Base-by-base conservation (phyloP, 2,888 invertebrate genomes). In the Melanostoma mellinum region DNA sequence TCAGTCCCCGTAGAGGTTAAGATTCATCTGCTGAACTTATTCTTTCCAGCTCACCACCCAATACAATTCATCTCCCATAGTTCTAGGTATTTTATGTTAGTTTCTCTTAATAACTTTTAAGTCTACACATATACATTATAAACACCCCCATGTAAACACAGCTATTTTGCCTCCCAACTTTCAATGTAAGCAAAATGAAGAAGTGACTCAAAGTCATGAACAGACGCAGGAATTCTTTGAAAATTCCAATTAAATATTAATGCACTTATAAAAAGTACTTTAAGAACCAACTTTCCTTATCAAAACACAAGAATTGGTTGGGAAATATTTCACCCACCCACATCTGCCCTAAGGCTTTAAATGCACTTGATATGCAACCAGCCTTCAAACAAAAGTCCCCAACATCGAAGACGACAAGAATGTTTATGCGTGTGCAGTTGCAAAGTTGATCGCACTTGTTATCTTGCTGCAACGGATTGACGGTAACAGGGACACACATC, bases 381-480 rank as follows among this genome's bases (percentile, higher is more conserved):
- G 42, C 42, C 42, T 42, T 42, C 3, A 42, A 42, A 42, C 42
- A 42, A 42, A 42, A 42, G n/a, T 42, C 42, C 8, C 4, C 42
- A 42, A 42, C 42, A 8, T 42, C 8, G n/a, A 0, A 44, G 2
- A 3, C 32, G 55, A 60, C 65, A 72, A 55, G 42, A 73, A 60
- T 61, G 67, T 38, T 40, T 20, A 20, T 56, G 56, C 61, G 73
- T 67, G 65, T 72, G 60, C 53, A 60, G 38, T 67, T 65, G 78
- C 53, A 72, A 68, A 73, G 78, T 73, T 68, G 78, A 78, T 78
- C 67, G 73, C 67, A 73, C 73, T 79, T 78, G 60, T 61, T 73
- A 68, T 73, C 73, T 46, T 38, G 38, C 67, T 60, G 72, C 52
- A 53, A 67, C 60, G 58, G 53, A 52, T 72, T 72, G 60, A 78